phyloP scores from a whole-genome alignment of 2,888 invertebrate species.

The Chrysolina oricalcia region DNA sequence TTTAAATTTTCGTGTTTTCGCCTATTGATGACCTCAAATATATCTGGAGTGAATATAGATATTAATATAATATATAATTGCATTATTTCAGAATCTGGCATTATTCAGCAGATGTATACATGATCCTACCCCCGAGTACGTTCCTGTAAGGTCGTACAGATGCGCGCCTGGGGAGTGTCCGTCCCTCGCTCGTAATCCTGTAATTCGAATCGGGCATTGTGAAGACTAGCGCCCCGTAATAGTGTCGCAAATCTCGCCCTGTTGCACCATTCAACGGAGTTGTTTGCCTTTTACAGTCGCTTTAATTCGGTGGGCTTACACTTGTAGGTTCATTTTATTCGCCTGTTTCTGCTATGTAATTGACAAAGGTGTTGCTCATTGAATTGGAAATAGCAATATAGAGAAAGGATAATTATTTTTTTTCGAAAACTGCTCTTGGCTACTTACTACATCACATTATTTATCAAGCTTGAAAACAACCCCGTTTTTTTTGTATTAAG shows the following conservation, averaged over 20 bases:
- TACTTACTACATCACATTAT: too few relatives aligned
- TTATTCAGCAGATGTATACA: neutral
- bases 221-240: constrained; percentile 62
- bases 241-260: constrained; percentile 67
- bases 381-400: too few relatives aligned
- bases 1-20: too few relatives aligned
- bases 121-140: constrained; percentile 29
- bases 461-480: too few relatives aligned
- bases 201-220: constrained; percentile 67
- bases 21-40: too few relatives aligned
- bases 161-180: constrained; percentile 48
- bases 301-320: constrained; percentile 35
- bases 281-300: constrained; percentile 64
- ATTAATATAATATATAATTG: too few relatives aligned
- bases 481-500: too few relatives aligned
- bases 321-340: constrained; percentile 29
- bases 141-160: constrained; percentile 51
- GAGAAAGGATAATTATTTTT: too few relatives aligned
- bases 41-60: too few relatives aligned
- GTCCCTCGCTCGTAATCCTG: constrained; percentile 64
- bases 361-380: neutral
- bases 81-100: neutral
- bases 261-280: constrained; percentile 60
- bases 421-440: too few relatives aligned
- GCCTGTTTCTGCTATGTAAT: neutral